Percentiles rank a stretch among this genome's conserved stretches.
These are phyloP conservation scores for Papilio polyxenes DNA, from an alignment of 1,140 invertebrate species.

Conservation along the genomic window DNA sequence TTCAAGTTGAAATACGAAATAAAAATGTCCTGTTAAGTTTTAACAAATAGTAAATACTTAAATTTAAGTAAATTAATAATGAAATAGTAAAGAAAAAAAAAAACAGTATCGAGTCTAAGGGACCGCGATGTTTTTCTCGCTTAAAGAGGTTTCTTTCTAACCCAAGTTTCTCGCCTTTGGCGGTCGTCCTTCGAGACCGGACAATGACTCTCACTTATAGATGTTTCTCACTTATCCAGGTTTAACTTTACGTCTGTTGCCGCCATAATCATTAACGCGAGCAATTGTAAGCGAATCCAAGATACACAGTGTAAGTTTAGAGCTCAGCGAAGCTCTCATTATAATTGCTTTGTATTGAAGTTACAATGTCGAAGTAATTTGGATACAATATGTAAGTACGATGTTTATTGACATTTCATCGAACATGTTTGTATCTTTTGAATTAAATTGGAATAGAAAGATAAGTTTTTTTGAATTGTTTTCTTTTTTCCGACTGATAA, in stretches of 20 bases:
- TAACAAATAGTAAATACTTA: no score
- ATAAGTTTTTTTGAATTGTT: not conserved
- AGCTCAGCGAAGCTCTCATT: not conserved
- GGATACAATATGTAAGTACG: not conserved
- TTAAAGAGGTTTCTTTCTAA: no score
- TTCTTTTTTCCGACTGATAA: not conserved
- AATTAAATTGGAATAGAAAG: not conserved
- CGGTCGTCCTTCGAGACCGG: no score
- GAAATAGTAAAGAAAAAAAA: no score
- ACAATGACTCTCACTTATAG: no score
- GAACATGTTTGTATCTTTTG: not conserved
- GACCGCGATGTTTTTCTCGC: no score
- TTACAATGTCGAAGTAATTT: not conserved
- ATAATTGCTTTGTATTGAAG: slow-evolving; percentile 9
- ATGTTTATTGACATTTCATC: not conserved
- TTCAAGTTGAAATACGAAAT: no score
- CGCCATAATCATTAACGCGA: slow-evolving; percentile 17
- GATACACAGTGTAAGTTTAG: not conserved
- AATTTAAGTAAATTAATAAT: no score
- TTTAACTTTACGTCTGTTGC: not conserved
- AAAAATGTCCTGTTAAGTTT: no score
- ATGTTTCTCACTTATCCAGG: no score
- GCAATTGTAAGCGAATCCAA: not conserved
- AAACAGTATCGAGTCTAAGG: no score
- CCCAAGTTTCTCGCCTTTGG: no score